Evolutionary conservation across 2,888 invertebrate genomes (phyloP), one percentile per base, ranked within the genome.

Genomic region (Slavum lentiscoides): DNA sequence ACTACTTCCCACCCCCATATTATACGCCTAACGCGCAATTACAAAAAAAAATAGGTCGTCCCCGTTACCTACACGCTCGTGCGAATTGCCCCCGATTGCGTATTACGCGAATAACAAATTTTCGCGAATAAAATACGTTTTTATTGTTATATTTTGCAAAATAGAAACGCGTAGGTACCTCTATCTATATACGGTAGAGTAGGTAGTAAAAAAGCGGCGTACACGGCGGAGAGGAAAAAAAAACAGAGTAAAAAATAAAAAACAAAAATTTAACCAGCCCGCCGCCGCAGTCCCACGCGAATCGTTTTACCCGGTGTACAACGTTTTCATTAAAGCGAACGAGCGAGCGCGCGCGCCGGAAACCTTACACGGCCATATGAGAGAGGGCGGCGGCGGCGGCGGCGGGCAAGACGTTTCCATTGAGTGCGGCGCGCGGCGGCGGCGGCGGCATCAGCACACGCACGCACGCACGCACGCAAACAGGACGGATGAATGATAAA

Each of bases 401-500:
- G 72, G 75, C 49, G 69, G 69, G 69, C 64, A 72, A 80, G 80
- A 80, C 80, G 72, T 72, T 72, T 77, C 77, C 75, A 76, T 68
- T 68, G 75, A 68, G 75, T n/a, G 58, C 59, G 30, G 30, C 30
- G 30, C 30, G 30, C 30, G 30, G 30, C 30, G 37, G 37, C 39
- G n/a, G 64, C 80, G 39, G 53, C 39, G 15, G 43, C 21, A 5
- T 6, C 30, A 17, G 15, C 74, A 37, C 13, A n/a, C n/a, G n/a
- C n/a, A n/a, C 59, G 21, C 68, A 49, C 68, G 19, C 66, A 61
- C 69, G 39, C 70, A 70, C 69, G 72, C 55, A 72, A 70, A 80
- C 80, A 70, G 80, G 70, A 80, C 70, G 80, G 70, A 80, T 70
- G 80, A 70, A 64, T 80, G 69, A 69, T 77, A 80, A 80, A 80